Conservation (phyloP, 2,888 invertebrate genomes). For the Cecidostiba fungosa region DNA sequence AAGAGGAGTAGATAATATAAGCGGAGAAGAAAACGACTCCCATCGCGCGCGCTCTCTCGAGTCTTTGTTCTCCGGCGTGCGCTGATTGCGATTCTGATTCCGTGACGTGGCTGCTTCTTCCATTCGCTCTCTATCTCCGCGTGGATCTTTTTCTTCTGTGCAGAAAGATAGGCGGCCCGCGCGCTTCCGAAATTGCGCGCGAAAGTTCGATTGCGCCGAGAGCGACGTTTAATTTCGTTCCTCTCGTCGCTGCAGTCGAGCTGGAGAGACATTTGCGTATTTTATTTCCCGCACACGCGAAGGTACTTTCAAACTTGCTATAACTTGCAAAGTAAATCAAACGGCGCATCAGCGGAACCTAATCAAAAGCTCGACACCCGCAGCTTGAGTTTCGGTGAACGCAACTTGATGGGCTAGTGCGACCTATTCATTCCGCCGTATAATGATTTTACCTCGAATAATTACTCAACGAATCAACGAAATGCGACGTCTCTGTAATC, state of each 20-base stretch:
- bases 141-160: neutral
- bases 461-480: too few species aligned
- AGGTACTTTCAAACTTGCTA: neutral
- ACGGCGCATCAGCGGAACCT: neutral
- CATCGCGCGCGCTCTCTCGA: neutral
- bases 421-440: neutral
- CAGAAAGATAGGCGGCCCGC: neutral
- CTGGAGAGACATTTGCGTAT: neutral
- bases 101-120: slow-evolving; percentile 25
- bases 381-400: neutral
- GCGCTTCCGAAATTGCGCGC: slow-evolving; percentile 21
- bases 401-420: too few species aligned
- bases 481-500: too few species aligned
- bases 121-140: slow-evolving; percentile 6
- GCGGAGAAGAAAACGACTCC: neutral
- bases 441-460: neutral
- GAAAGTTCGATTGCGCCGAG: slow-evolving; percentile 48
- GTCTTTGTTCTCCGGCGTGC: neutral
- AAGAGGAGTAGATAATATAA: neutral
- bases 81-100: slow-evolving; percentile 56
- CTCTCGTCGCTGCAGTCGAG: neutral
- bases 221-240: slow-evolving; percentile 51
- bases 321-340: neutral
- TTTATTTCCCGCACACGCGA: neutral
- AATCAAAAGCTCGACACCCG: neutral